Evolutionary conservation across 1,140 invertebrate genomes (phyloP).

Genomic region (Philopotamus ludificatus): DNA sequence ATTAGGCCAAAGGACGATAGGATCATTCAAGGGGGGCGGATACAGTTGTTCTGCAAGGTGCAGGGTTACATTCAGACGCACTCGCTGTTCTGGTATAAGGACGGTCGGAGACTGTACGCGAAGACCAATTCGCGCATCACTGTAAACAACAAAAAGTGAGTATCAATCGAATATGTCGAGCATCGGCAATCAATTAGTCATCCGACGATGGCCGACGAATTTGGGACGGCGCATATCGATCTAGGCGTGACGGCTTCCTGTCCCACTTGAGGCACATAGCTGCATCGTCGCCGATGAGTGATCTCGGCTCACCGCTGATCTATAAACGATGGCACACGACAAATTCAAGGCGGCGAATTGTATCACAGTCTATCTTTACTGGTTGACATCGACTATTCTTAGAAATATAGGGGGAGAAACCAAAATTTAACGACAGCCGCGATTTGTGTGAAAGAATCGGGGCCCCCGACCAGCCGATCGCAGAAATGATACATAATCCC

Average conservation of each 20-base stretch:
- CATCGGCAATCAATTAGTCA: not conserved
- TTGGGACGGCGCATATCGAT: conserved; percentile 18
- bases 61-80: too few relatives aligned
- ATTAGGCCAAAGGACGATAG: conserved; percentile 53
- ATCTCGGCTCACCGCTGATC: too few relatives aligned
- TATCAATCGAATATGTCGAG: not conserved
- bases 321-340: not conserved
- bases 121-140: conserved; percentile 52
- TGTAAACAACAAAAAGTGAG: conserved; percentile 53
- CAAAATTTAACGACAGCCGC: not conserved
- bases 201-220: too few relatives aligned
- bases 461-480: not conserved
- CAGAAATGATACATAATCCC: too few relatives aligned
- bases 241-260: conserved; percentile 17
- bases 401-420: conserved; percentile 6
- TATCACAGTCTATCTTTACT: conserved; percentile 15
- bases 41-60: conserved; percentile 68
- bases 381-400: conserved; percentile 22
- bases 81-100: conserved; percentile 73
- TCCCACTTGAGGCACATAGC: not conserved
- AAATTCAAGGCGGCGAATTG: conserved; percentile 2
- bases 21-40: too few relatives aligned
- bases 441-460: not conserved
- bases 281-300: not conserved
- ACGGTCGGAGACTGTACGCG: conserved; percentile 65